phyloP scores from a whole-genome alignment of 2,113 vertebrate species.

The Cheirogaleus medius region DNA sequence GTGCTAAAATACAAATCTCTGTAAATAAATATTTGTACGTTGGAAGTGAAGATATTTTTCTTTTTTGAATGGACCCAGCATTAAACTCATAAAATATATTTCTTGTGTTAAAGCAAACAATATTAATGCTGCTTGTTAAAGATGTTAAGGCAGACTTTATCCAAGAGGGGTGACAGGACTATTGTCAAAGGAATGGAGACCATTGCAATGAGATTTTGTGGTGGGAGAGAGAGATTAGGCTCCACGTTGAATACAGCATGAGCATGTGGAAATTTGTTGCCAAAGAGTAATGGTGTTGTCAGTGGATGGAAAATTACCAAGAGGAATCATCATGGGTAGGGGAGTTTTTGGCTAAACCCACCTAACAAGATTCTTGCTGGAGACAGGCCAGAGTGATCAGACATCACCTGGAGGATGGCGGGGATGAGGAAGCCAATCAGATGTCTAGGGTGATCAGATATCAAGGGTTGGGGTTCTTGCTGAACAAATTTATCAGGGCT shows the following conservation, averaged over 20 bases:
- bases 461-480: not conserved
- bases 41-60: slow-evolving; percentile 2
- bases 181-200: not conserved
- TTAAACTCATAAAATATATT: not conserved
- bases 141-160: not conserved
- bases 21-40: not conserved
- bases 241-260: not conserved
- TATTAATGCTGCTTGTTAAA: not conserved
- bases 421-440: not conserved
- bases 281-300: not conserved
- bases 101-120: not conserved
- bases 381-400: not conserved
- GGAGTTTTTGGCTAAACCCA: not conserved
- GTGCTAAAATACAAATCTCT: not conserved
- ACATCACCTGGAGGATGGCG: no score
- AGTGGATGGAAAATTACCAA: not conserved
- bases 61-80: not conserved
- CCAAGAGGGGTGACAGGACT: not conserved
- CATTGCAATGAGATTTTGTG: not conserved
- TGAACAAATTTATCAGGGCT: not conserved
- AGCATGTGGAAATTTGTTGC: no score
- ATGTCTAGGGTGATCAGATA: no score
- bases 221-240: not conserved
- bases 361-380: not conserved
- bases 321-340: not conserved